Conservation (phyloP, 64 coral and sea anemone genomes). For the Astreopora myriophthalma region DNA sequence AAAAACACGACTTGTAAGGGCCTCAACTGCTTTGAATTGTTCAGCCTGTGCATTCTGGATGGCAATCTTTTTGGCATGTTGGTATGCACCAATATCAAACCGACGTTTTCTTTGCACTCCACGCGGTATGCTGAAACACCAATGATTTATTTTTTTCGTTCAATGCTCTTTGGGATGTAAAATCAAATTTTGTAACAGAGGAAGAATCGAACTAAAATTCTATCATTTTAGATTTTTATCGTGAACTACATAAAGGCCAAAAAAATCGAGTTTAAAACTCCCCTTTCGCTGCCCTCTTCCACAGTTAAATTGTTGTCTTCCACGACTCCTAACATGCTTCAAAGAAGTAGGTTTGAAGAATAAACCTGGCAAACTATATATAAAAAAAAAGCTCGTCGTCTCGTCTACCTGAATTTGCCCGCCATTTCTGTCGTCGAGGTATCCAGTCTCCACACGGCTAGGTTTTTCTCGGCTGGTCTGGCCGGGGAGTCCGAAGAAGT, state of each 20-base stretch:
- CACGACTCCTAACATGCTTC: conserved; percentile 43
- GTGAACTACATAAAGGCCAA: background rate
- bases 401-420: conserved; percentile 38
- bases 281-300: conserved; percentile 54
- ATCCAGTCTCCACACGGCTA: conserved; percentile 53
- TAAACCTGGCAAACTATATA: conserved; percentile 43
- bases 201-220: conserved; percentile 49
- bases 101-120: conserved; percentile 36
- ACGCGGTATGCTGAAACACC: conserved; percentile 27
- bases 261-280: conserved; percentile 57
- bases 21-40: conserved; percentile 57
- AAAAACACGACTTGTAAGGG: conserved; percentile 61
- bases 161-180: conserved; percentile 24
- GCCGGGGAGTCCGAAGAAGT: conserved; percentile 24
- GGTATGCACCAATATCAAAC: conserved; percentile 22
- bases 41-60: conserved; percentile 4
- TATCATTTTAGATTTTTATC: conserved; percentile 48
- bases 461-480: conserved; percentile 54
- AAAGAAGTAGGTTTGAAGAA: conserved; percentile 23
- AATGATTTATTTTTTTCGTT: conserved; percentile 44
- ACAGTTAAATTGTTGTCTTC: conserved; percentile 31
- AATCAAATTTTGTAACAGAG: conserved; percentile 36
- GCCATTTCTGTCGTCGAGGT: conserved; percentile 51
- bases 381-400: conserved; percentile 47
- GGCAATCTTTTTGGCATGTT: conserved; percentile 19